Evolutionary conservation across 2,797 vertebrate genomes (phyloP).

Genomic region (Ceryle rudis): DNA sequence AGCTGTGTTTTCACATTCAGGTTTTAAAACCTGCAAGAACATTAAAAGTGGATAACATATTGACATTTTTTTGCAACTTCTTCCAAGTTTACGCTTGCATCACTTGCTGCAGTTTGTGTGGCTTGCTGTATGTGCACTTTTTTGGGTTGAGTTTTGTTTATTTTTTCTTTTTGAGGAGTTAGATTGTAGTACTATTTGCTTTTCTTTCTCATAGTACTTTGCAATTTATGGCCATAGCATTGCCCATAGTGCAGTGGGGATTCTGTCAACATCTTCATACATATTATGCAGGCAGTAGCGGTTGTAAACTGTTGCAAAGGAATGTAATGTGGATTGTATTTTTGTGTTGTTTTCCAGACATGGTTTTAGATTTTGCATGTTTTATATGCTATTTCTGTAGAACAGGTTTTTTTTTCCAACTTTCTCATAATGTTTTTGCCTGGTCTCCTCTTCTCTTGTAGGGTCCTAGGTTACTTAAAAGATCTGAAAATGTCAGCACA

Average conservation of each 20-base stretch:
- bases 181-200: neutral
- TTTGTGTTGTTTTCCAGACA: neutral
- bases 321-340: neutral
- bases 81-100: neutral
- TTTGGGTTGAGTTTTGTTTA: neutral
- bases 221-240: neutral
- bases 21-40: neutral
- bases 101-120: neutral
- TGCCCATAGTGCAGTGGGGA: neutral
- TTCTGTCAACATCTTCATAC: neutral
- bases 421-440: neutral
- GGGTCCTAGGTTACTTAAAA: neutral
- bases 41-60: accelerated
- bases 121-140: neutral
- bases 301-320: neutral
- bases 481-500: neutral
- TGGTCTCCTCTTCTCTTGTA: neutral
- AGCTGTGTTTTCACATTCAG: neutral
- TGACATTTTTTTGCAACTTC: neutral
- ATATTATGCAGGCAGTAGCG: too few relatives aligned
- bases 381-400: neutral
- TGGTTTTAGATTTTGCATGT: neutral
- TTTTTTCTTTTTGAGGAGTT: neutral
- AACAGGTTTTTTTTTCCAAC: neutral
- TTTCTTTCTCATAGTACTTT: neutral